These are phyloP conservation scores for Python bivittatus DNA, from an alignment of 2,113 vertebrate genomes.

Conservation along the genomic window DNA sequence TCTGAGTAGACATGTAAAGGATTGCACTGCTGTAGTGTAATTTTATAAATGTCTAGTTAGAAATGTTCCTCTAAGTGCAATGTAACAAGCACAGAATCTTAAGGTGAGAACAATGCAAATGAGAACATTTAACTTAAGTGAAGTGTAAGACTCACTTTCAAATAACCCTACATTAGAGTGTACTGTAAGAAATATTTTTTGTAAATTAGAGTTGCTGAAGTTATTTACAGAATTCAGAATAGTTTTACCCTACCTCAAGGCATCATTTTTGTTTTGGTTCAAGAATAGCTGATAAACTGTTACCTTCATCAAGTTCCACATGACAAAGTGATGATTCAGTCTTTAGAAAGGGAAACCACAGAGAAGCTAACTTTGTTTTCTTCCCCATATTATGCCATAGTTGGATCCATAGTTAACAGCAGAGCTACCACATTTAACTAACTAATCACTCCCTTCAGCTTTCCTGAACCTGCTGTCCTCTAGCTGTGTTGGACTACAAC, in stretches of 20 bases:
- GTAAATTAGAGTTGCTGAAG: not conserved
- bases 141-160: not conserved
- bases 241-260: not conserved
- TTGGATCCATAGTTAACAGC: too few species aligned
- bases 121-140: not conserved
- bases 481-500: not conserved
- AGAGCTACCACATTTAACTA: too few species aligned
- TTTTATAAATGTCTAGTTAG: not conserved
- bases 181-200: not conserved
- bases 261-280: not conserved
- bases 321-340: too few species aligned
- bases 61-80: not conserved
- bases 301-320: too few species aligned
- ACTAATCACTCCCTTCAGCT: not conserved
- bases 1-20: not conserved
- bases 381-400: too few species aligned
- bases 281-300: too few species aligned
- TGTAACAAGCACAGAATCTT: not conserved
- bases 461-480: not conserved
- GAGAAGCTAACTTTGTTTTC: too few species aligned
- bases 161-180: not conserved
- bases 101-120: not conserved
- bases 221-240: not conserved
- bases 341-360: too few species aligned
- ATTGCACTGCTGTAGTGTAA: not conserved